A percentile compares a stretch with the other conserved stretches of the same genome.
phyloP scores from a whole-genome alignment of 1,140 invertebrate species.

The Zelostemma sp. region DNA sequence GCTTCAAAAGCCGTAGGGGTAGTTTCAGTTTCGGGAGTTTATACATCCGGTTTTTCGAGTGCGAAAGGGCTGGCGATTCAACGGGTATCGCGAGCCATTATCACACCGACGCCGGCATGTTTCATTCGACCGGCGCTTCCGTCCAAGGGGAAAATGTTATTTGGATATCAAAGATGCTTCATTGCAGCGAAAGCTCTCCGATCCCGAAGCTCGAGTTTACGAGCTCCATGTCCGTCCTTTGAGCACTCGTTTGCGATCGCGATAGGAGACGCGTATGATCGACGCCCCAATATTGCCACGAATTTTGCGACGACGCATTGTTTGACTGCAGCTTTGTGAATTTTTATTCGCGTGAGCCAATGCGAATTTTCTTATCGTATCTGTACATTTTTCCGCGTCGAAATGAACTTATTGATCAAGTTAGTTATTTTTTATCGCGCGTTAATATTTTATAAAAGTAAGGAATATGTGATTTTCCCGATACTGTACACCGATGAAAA shows the following conservation, averaged over 20 bases:
- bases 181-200: slow-evolving; percentile 23
- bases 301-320: too few species aligned
- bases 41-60: slow-evolving; percentile 25
- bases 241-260: slow-evolving; percentile 28
- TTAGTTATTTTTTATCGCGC: too few species aligned
- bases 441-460: too few species aligned
- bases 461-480: too few species aligned
- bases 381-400: too few species aligned
- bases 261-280: slow-evolving; percentile 27
- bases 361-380: not conserved
- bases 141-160: slow-evolving; percentile 55
- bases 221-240: slow-evolving; percentile 22
- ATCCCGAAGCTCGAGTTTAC: slow-evolving; percentile 44
- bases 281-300: too few species aligned
- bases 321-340: too few species aligned
- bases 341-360: too few species aligned
- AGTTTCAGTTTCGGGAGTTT: slow-evolving; percentile 22
- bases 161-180: slow-evolving; percentile 55
- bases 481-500: too few species aligned
- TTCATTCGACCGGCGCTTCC: slow-evolving; percentile 47
- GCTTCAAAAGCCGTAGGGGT: slow-evolving; percentile 10
- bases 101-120: slow-evolving; percentile 43
- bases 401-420: too few species aligned
- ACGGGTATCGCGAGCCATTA: slow-evolving; percentile 51
- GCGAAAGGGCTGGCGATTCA: slow-evolving; percentile 14